These are phyloP conservation scores for Miltochrista miniata DNA, from an alignment of 2,888 invertebrate species.

Conservation along the genomic window DNA sequence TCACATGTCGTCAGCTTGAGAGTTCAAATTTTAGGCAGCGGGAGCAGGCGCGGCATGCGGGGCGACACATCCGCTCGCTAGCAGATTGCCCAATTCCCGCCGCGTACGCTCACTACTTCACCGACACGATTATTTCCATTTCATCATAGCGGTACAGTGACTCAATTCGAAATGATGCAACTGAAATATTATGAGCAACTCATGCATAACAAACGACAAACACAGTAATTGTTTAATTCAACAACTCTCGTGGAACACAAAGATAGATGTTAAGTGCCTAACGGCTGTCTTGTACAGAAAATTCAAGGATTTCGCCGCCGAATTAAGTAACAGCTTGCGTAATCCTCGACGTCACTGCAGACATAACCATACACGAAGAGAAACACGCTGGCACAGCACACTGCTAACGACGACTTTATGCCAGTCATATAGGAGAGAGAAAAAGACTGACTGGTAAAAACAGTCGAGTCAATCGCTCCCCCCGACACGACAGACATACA, in stretches of 20 bases:
- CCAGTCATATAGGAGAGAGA: conserved; percentile 89
- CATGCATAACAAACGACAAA: conserved; percentile 22
- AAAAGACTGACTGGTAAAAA: conserved; percentile 88
- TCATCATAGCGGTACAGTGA: conserved; percentile 68
- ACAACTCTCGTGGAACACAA: conserved; percentile 7
- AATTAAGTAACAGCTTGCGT: conserved; percentile 74
- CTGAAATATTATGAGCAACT: conserved; percentile 42
- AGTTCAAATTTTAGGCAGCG: conserved; percentile 60
- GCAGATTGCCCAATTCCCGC: conserved; percentile 77
- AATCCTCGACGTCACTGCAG: conserved; percentile 80
- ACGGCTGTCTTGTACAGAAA: conserved; percentile 71
- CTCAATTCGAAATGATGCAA: conserved; percentile 65
- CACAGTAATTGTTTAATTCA: conserved; percentile 16
- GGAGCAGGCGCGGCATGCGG: conserved; percentile 32
- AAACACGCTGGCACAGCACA: conserved; percentile 23
- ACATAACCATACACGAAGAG: conserved; percentile 47
- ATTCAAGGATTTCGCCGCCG: conserved; percentile 79
- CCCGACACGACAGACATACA: conserved; percentile 81
- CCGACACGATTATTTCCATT: conserved; percentile 62
- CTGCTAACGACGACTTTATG: conserved; percentile 61
- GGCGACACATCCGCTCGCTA: conserved; percentile 60
- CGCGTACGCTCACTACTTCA: conserved; percentile 43
- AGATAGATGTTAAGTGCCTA: conserved; percentile 13
- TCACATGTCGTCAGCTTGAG: conserved; percentile 55
- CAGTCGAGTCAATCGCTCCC: conserved; percentile 88